A percentile compares a stretch with the other conserved stretches of the same genome.
Conservation (phyloP, 2,888 invertebrate species). For the Parnassius orleans region DNA sequence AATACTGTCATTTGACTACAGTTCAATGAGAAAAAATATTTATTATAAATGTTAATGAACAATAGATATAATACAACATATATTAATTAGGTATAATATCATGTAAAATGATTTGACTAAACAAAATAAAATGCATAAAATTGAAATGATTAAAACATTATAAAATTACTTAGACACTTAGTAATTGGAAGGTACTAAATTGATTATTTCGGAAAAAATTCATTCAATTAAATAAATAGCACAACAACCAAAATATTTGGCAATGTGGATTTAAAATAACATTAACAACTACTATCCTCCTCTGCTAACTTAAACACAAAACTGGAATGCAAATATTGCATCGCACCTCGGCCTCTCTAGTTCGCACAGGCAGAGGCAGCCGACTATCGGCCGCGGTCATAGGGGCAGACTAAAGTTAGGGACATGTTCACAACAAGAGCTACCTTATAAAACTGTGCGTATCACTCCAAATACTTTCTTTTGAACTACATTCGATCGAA, state of each 20-base stretch:
- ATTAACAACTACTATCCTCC: slow-evolving; percentile 70
- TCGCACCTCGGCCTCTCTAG: slow-evolving; percentile 67
- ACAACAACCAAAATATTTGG: slow-evolving; percentile 79
- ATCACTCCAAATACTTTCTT: slow-evolving; percentile 70
- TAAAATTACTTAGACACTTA: slow-evolving; percentile 73
- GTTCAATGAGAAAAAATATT: slow-evolving; percentile 77
- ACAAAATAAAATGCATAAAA: slow-evolving; percentile 79
- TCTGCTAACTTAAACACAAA: slow-evolving; percentile 75
- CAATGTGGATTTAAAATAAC: slow-evolving; percentile 73
- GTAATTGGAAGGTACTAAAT: slow-evolving; percentile 75
- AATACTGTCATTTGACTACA: slow-evolving; percentile 83
- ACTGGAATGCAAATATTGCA: slow-evolving; percentile 81
- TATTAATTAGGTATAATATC: slow-evolving; percentile 67
- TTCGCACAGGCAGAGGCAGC: slow-evolving; percentile 34
- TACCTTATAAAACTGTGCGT: slow-evolving; percentile 70
- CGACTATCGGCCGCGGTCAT: slow-evolving; percentile 26
- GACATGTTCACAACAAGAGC: slow-evolving; percentile 63
- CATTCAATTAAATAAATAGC: slow-evolving; percentile 69
- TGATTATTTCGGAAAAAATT: slow-evolving; percentile 61
- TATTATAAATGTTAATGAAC: slow-evolving; percentile 70
- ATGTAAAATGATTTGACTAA: slow-evolving; percentile 78
- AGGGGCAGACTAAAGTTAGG: slow-evolving; percentile 40
- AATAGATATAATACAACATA: slow-evolving; percentile 73
- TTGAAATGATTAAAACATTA: slow-evolving; percentile 77
- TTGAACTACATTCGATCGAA: slow-evolving; percentile 76